Conservation (phyloP, 2,888 invertebrate genomes). For the Melanostoma scalare region DNA sequence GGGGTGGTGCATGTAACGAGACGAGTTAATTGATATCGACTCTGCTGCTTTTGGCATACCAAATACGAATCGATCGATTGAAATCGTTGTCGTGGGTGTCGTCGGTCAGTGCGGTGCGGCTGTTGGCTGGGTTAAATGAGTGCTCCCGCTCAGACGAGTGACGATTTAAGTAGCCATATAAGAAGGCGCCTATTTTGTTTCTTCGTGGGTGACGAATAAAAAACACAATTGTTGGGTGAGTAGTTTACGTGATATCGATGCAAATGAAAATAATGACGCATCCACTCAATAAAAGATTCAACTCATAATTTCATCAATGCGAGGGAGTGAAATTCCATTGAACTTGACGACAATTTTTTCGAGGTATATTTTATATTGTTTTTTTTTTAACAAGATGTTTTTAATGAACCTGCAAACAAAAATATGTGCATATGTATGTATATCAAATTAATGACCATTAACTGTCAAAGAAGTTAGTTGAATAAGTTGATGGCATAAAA, state of each 20-base stretch:
- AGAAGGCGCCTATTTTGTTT: slow-evolving; percentile 12
- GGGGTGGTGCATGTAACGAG: slow-evolving; percentile 1
- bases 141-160: not conserved
- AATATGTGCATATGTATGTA: too few relatives aligned
- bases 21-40: slow-evolving; percentile 30
- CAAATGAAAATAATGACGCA: slow-evolving; percentile 8
- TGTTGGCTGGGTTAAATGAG: not conserved
- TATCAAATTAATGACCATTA: too few relatives aligned
- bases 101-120: not conserved
- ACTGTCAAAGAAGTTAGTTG: too few relatives aligned
- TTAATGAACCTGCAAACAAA: too few relatives aligned
- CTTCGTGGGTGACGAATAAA: not conserved
- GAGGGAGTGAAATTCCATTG: too few relatives aligned
- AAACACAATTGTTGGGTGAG: not conserved
- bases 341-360: too few relatives aligned
- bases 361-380: too few relatives aligned
- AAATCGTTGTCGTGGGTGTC: slow-evolving; percentile 11
- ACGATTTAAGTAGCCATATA: not conserved
- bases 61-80: slow-evolving; percentile 7
- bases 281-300: not conserved
- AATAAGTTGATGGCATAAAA: too few relatives aligned
- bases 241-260: slow-evolving; percentile 33
- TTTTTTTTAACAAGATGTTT: too few relatives aligned
- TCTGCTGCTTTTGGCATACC: slow-evolving; percentile 7
- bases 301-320: too few relatives aligned